A percentile compares a stretch with the other conserved stretches of the same genome.
phyloP scores from a whole-genome alignment of 2,113 vertebrate species.

The Arenaria interpres region DNA sequence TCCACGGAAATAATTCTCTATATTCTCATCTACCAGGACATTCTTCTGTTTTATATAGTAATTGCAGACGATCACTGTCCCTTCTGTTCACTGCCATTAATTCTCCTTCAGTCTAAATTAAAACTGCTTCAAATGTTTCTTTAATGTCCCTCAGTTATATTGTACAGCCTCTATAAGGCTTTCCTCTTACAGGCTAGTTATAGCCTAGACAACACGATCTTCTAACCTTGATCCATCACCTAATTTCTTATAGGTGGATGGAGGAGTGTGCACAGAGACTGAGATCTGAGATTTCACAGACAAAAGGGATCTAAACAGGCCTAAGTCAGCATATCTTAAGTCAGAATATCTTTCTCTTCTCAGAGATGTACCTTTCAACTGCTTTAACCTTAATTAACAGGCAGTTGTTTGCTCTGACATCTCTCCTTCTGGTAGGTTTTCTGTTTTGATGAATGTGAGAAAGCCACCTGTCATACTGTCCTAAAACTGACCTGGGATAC shows the following conservation, averaged over 20 bases:
- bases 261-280: neutral
- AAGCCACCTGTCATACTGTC: neutral
- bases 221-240: neutral
- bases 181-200: neutral
- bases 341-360: neutral
- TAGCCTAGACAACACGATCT: neutral
- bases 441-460: neutral
- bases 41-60: neutral
- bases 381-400: neutral
- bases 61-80: neutral
- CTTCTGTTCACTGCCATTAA: neutral
- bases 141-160: neutral
- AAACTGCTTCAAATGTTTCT: neutral
- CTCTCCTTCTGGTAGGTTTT: neutral
- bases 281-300: neutral
- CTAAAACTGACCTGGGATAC: neutral
- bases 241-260: neutral
- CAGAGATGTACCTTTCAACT: neutral
- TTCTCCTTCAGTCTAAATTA: neutral
- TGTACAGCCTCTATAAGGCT: neutral
- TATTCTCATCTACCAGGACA: neutral
- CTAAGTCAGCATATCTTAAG: neutral
- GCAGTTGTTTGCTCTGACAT: neutral
- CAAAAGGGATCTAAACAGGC: neutral
- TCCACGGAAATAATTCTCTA: neutral